Evolutionary conservation across 2,113 vertebrate genomes (phyloP).

Genomic region (Hymenochirus boettgeri): DNA sequence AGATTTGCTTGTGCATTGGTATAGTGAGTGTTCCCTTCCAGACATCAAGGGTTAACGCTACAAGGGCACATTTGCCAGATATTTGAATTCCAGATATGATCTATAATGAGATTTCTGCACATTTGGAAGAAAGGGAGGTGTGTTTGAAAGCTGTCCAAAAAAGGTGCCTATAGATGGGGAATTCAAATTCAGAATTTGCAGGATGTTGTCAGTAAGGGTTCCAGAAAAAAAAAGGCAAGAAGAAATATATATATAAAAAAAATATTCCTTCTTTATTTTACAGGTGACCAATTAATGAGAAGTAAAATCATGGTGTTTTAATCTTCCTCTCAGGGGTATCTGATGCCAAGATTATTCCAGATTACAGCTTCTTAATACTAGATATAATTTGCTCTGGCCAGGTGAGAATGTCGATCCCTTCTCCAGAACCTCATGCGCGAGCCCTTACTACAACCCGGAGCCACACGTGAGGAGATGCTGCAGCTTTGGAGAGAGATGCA

Average conservation of each 20-base stretch:
- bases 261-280: constrained; percentile 14
- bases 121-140: constrained; percentile 23
- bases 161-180: constrained; percentile 23
- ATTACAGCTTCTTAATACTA: constrained; percentile 16
- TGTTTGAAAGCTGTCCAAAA: constrained; percentile 35
- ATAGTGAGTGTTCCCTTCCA: not conserved
- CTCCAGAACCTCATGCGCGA: constrained; percentile 18
- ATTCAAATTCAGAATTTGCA: constrained; percentile 7
- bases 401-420: not conserved
- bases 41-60: constrained; percentile 14
- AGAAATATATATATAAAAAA: too few species aligned
- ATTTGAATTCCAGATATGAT: constrained; percentile 29
- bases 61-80: constrained; percentile 13
- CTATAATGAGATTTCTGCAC: constrained; percentile 15
- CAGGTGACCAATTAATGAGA: constrained; percentile 24
- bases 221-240: too few species aligned
- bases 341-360: constrained; percentile 23
- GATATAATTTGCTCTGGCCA: constrained; percentile 11
- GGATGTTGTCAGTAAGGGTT: not conserved
- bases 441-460: constrained; percentile 23
- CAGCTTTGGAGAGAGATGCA: constrained; percentile 6
- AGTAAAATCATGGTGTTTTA: constrained; percentile 14
- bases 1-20: too few species aligned
- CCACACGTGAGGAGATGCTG: constrained; percentile 33
- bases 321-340: not conserved